Percentiles rank a stretch among this genome's conserved stretches.
Evolutionary conservation across 1,140 invertebrate species (phyloP).

Genomic region (Formica exsecta): DNA sequence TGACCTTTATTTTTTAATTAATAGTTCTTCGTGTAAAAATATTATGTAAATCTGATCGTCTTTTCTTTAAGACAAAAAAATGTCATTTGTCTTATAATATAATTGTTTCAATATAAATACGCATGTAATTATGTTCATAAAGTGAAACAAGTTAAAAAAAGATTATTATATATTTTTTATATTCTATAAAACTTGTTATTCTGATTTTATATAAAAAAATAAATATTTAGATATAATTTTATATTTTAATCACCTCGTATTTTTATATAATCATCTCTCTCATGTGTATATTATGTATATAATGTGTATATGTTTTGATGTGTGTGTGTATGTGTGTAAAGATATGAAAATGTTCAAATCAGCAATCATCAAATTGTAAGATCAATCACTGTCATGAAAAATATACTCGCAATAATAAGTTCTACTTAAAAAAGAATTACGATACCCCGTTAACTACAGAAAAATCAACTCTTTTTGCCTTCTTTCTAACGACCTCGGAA

Average conservation of each 20-base stretch:
- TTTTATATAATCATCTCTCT: too few relatives aligned
- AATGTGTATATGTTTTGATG: background rate
- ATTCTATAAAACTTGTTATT: background rate
- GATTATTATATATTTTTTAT: background rate
- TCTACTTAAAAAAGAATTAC: slow-evolving; percentile 44
- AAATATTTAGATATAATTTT: background rate
- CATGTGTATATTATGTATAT: background rate
- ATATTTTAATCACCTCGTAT: background rate
- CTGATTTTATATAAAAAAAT: background rate
- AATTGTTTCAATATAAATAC: slow-evolving; percentile 27
- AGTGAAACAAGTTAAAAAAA: background rate
- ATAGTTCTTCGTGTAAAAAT: background rate
- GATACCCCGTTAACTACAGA: slow-evolving; percentile 53
- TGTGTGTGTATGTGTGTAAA: background rate
- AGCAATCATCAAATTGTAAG: background rate
- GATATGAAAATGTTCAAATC: background rate
- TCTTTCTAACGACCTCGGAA: slow-evolving; percentile 36
- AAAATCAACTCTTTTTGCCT: slow-evolving; percentile 1
- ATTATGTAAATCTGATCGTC: background rate
- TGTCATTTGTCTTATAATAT: background rate
- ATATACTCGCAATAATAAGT: background rate
- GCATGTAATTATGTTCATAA: background rate
- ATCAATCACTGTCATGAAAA: slow-evolving; percentile 22
- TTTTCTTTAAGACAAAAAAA: background rate
- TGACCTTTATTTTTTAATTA: background rate